Conservation (phyloP, 2,797 vertebrate species). For the Glyptemys insculpta region DNA sequence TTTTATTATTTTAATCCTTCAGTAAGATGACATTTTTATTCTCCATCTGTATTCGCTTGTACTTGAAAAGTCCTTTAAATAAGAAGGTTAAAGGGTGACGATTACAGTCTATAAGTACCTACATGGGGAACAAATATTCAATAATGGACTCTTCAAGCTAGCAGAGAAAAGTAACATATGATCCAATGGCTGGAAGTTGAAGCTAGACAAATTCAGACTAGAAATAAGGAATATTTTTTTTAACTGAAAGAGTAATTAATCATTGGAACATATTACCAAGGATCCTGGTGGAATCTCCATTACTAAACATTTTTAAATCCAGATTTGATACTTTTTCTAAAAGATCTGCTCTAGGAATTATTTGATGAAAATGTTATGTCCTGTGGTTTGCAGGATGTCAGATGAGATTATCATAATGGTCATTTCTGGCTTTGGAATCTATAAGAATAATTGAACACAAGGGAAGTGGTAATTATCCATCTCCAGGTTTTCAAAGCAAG, state of each 20-base stretch:
- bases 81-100: background rate
- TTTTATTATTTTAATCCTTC: background rate
- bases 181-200: background rate
- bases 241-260: background rate
- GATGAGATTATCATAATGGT: background rate
- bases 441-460: background rate
- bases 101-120: background rate
- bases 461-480: background rate
- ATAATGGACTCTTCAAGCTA: background rate
- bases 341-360: background rate
- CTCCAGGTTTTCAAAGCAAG: background rate
- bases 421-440: background rate
- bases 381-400: background rate
- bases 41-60: fast-evolving
- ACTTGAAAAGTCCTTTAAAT: background rate
- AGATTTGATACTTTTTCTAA: background rate
- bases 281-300: background rate
- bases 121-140: background rate
- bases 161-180: background rate
- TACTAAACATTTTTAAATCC: background rate
- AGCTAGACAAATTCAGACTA: background rate
- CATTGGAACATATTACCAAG: background rate
- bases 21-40: fast-evolving
- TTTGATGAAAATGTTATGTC: background rate
- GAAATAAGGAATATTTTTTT: background rate